Evolutionary conservation across 64 coral and sea anemone genomes (phyloP).

Genomic region (Dendronephthya gigantea): DNA sequence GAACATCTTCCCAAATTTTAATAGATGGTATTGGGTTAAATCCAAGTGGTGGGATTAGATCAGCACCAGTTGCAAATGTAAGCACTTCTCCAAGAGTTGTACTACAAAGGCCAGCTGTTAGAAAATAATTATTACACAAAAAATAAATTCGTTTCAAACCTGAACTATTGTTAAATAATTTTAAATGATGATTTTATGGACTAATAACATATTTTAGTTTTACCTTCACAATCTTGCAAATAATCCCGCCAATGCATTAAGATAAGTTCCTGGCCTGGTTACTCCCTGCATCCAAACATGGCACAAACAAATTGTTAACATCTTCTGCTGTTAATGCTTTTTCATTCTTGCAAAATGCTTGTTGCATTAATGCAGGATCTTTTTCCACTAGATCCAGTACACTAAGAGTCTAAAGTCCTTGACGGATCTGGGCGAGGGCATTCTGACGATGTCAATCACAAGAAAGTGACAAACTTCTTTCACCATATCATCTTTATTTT

Average conservation of each 20-base stretch:
- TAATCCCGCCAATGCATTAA: conserved; percentile 35
- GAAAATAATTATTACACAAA: not conserved
- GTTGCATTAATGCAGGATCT: conserved; percentile 3
- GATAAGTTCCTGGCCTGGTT: conserved; percentile 18
- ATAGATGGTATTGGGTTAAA: not conserved
- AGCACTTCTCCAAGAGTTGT: not conserved
- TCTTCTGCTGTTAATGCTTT: not conserved
- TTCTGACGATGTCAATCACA: not conserved
- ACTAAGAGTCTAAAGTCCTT: conserved; percentile 14
- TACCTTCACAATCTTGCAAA: conserved; percentile 36
- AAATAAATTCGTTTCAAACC: no score
- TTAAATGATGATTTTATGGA: no score
- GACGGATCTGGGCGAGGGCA: conserved; percentile 7
- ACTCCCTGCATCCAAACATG: not conserved
- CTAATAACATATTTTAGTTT: no score
- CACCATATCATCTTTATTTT: not conserved
- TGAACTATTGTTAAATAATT: no score
- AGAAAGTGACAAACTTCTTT: not conserved
- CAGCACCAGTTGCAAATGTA: not conserved
- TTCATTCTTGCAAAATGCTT: not conserved
- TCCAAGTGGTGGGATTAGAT: not conserved
- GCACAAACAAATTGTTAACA: conserved; percentile 15
- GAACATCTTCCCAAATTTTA: not conserved
- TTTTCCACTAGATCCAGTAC: not conserved
- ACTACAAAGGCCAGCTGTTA: not conserved